Evolutionary conservation across 2,888 invertebrate genomes (phyloP).

Genomic region (Polydrusus pterygomalis): DNA sequence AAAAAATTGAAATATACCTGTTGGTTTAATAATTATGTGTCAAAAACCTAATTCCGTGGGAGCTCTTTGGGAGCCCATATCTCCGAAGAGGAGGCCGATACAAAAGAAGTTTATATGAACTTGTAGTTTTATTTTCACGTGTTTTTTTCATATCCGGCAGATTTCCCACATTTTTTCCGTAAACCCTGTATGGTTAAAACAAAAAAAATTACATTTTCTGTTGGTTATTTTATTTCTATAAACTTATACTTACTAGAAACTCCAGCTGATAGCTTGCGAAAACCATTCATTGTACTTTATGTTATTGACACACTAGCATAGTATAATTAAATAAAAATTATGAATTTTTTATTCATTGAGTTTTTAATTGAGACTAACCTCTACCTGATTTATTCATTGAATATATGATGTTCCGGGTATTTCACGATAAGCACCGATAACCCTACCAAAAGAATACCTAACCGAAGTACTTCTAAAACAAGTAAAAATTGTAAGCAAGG

Average conservation of each 20-base stretch:
- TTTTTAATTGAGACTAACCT: background rate
- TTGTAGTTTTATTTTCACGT: too few relatives aligned
- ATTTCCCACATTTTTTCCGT: too few relatives aligned
- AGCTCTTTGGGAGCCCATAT: too few relatives aligned
- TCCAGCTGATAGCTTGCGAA: background rate
- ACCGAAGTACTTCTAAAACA: background rate
- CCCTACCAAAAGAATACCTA: slow-evolving; percentile 1
- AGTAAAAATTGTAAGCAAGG: background rate
- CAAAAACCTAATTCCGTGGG: too few relatives aligned
- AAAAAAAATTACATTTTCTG: background rate
- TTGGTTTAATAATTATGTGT: too few relatives aligned
- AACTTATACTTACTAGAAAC: slow-evolving; percentile 5
- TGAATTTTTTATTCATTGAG: background rate
- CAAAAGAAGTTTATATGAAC: too few relatives aligned
- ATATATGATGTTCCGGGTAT: background rate
- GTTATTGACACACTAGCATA: background rate
- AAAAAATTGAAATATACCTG: too few relatives aligned
- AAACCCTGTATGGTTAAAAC: too few relatives aligned
- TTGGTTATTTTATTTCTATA: background rate
- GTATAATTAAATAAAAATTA: background rate
- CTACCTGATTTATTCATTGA: too few relatives aligned
- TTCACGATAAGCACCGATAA: background rate
- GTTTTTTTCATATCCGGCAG: too few relatives aligned
- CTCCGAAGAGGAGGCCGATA: too few relatives aligned
- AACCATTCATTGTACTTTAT: background rate